Conservation (phyloP, 2,113 vertebrate species). For the Varanus salvator region DNA sequence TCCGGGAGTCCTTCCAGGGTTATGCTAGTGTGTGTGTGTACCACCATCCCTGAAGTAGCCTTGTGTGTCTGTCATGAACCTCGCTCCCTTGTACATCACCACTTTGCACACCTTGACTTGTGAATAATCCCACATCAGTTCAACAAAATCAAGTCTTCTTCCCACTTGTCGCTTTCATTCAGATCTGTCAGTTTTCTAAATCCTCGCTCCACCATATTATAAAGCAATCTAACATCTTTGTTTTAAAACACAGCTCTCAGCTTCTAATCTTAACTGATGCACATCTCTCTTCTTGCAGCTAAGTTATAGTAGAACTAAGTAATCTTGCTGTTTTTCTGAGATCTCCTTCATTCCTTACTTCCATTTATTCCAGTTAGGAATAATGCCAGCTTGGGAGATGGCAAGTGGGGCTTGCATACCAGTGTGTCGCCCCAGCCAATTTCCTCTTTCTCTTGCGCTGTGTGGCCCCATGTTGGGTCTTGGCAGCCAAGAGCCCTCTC, state of each 20-base stretch:
- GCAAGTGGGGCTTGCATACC: too few species aligned
- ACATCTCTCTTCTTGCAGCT: not conserved
- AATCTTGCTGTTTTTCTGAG: not conserved
- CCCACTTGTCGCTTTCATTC: not conserved
- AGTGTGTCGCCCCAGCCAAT: too few species aligned
- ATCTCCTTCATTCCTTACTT: too few species aligned
- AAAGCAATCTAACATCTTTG: not conserved
- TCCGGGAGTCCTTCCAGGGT: too few species aligned
- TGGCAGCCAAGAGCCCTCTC: too few species aligned
- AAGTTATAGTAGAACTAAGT: not conserved
- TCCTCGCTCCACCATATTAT: not conserved
- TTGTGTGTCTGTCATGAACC: not conserved
- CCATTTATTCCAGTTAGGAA: too few species aligned
- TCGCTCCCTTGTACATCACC: not conserved
- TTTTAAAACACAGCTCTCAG: not conserved
- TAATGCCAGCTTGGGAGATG: too few species aligned
- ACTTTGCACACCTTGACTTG: not conserved
- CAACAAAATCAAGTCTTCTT: not conserved
- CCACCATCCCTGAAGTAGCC: not conserved
- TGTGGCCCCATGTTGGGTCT: too few species aligned
- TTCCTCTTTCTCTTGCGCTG: too few species aligned
- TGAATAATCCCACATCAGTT: not conserved
- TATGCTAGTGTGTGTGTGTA: too few species aligned
- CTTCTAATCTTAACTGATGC: not conserved
- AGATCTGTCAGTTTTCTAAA: not conserved